phyloP scores from a whole-genome alignment of 2,888 invertebrate genomes.

The Gastrophysa polygoni region DNA sequence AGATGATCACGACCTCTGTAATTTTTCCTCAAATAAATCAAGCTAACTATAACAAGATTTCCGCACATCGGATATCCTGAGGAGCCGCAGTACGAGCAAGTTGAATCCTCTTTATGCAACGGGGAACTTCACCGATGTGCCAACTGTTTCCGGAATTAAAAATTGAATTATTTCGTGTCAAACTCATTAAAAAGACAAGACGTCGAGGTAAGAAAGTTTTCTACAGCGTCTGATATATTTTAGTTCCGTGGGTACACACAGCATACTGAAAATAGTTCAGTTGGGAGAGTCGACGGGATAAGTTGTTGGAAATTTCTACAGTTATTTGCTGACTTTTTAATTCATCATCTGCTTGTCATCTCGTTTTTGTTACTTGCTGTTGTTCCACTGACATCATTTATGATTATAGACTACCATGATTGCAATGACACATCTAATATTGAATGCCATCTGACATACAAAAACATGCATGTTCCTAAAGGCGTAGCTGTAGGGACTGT shows the following conservation, averaged over 20 bases:
- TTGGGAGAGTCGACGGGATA: neutral
- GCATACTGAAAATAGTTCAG: neutral
- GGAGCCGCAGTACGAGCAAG: slow-evolving; percentile 1
- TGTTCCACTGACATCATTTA: too few species aligned
- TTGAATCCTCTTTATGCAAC: slow-evolving; percentile 10
- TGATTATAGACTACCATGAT: too few species aligned
- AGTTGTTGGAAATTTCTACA: too few species aligned
- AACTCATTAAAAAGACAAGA: slow-evolving; percentile 11
- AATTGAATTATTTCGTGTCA: slow-evolving; percentile 17
- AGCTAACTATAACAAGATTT: slow-evolving; percentile 8
- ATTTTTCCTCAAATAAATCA: neutral
- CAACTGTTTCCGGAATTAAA: slow-evolving; percentile 17
- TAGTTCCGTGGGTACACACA: neutral
- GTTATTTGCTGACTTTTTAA: too few species aligned
- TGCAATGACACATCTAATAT: too few species aligned
- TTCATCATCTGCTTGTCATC: too few species aligned
- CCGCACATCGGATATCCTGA: slow-evolving; percentile 4
- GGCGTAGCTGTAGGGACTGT: too few species aligned
- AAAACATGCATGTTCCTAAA: too few species aligned
- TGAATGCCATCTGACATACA: too few species aligned
- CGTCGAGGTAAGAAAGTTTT: slow-evolving; percentile 10
- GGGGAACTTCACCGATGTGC: slow-evolving; percentile 10
- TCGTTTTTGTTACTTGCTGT: too few species aligned
- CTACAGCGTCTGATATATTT: neutral
- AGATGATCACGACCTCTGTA: neutral